phyloP scores from a whole-genome alignment of 2,888 invertebrate species.

The Callinectes sapidus region DNA sequence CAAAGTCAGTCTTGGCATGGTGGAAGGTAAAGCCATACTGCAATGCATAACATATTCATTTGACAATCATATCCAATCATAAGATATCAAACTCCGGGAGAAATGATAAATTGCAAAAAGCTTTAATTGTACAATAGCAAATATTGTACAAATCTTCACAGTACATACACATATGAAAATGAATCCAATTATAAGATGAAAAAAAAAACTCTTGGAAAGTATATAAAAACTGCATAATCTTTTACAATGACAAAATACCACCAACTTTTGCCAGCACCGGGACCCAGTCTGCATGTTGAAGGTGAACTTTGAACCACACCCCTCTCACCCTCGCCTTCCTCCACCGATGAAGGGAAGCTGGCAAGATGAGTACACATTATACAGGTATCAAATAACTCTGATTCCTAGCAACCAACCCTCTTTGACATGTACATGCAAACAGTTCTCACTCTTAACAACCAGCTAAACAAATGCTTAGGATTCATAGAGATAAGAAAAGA shows the following conservation, averaged over 20 bases:
- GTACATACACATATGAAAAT: not conserved
- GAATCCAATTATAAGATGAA: not conserved
- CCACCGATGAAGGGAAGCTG: constrained; percentile 86
- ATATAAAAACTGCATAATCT: not conserved
- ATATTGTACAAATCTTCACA: too few relatives aligned
- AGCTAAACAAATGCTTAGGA: too few relatives aligned
- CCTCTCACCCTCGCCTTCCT: constrained; percentile 81
- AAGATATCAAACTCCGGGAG: not conserved
- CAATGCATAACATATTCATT: not conserved
- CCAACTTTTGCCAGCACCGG: constrained; percentile 83
- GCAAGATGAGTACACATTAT: constrained; percentile 73
- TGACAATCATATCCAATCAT: not conserved
- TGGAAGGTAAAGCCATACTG: constrained; percentile 60
- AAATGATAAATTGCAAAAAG: not conserved
- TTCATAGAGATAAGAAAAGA: too few relatives aligned
- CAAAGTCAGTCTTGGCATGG: constrained; percentile 60
- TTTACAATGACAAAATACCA: not conserved
- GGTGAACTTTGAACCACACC: constrained; percentile 88
- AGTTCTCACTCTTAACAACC: not conserved
- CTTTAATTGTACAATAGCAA: not conserved
- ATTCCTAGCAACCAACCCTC: not conserved
- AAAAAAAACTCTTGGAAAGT: not conserved
- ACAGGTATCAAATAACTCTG: not conserved
- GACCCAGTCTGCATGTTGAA: constrained; percentile 84
- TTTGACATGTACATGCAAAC: not conserved